Base-by-base conservation (phyloP, 2,888 invertebrate genomes). In the Nasonia oneida region DNA sequence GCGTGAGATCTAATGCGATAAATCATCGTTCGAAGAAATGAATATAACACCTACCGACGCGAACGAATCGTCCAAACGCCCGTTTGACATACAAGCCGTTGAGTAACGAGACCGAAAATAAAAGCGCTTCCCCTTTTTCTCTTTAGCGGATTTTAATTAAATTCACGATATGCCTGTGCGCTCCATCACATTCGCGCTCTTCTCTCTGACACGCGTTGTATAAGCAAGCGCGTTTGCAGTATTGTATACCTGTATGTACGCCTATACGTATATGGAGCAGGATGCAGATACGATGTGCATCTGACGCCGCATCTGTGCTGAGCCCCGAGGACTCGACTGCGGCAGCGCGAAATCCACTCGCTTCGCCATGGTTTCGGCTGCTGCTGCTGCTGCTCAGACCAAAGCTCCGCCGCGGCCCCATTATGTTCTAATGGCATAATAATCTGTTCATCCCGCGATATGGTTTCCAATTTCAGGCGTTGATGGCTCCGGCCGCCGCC, bases 361-460 rank as follows among this genome's bases (percentile, higher is more conserved):
- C 47, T 61, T 33, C 37, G 67, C 50, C 15, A 74, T 23, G 8
- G 78, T 67, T 78, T 73, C 83, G 64, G 33, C 50, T 37, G 14
- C n/a, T 70, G 23, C 37, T 37, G 37, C 37, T 42, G 33, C 50
- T 37, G n/a, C n/a, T 76, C 57, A 71, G 39, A 29, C 74, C 18
- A 18, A n/a, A 64, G 33, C 37, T 50, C 37, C 86, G 8, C 73
- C 23, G 47, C 84, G 81, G 89, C 84, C 87, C 88, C 89, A 89
- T 90, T 90, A 89, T 88, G 82, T 87, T 86, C 89, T 91, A 90
- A 91, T 90, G 89, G 89, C 89, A 89, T 89, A 91, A 91, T 90
- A 90, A 91, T 91, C 90, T 89, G 88, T 89, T 90, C 89, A 90
- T 90, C 88, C 89, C 89, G 75, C 89, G 89, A 90, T 90, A 89